Percentiles rank a stretch among this genome's conserved stretches.
phyloP scores from a whole-genome alignment of 2,888 invertebrate genomes.

The Acheta domesticus region DNA sequence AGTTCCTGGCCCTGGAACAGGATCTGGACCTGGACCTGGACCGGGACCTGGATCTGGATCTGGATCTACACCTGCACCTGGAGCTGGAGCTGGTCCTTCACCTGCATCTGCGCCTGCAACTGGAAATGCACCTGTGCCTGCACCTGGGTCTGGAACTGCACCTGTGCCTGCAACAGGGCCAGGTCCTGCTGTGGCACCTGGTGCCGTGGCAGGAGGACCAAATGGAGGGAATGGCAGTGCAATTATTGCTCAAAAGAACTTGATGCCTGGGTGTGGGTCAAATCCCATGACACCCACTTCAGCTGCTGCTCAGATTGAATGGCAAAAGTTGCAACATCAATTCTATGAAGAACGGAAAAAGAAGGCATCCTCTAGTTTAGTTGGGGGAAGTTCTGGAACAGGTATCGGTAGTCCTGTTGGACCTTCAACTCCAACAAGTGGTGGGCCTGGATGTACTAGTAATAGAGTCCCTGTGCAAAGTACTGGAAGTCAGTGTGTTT shows the following conservation, averaged over 20 bases:
- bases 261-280: slow-evolving; percentile 22
- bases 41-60: slow-evolving; percentile 35
- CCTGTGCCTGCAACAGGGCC: slow-evolving; percentile 26
- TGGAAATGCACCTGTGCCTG: not conserved
- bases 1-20: not conserved
- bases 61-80: slow-evolving; percentile 37
- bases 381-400: slow-evolving; percentile 55
- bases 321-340: slow-evolving; percentile 87
- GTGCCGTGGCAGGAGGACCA: not conserved
- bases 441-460: slow-evolving; percentile 45
- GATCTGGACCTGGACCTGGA: not conserved
- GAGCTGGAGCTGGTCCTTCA: slow-evolving; percentile 18
- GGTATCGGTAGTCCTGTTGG: slow-evolving; percentile 38
- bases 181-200: not conserved
- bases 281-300: slow-evolving; percentile 39
- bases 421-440: slow-evolving; percentile 49
- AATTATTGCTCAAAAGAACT: slow-evolving; percentile 26
- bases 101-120: not conserved
- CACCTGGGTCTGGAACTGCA: slow-evolving; percentile 11
- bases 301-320: slow-evolving; percentile 71
- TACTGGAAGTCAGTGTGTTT: not conserved
- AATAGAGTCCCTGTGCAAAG: not conserved
- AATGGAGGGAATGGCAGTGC: slow-evolving; percentile 23
- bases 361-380: slow-evolving; percentile 40
- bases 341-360: slow-evolving; percentile 73